Conservation (phyloP, 2,113 vertebrate species). For the Fregetta grallaria region DNA sequence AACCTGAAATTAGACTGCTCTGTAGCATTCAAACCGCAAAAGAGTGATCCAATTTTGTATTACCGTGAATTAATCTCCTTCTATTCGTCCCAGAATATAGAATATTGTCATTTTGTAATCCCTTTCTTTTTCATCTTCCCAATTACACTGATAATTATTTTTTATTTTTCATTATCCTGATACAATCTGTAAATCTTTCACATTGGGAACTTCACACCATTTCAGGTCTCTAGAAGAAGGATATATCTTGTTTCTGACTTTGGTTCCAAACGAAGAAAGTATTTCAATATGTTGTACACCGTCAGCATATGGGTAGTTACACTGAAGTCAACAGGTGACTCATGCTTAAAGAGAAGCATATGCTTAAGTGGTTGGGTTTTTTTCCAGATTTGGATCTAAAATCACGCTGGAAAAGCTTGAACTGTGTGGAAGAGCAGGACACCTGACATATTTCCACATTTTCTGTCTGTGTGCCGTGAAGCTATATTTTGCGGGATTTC, state of each 20-base stretch:
- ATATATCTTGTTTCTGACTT: background rate
- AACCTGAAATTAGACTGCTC: background rate
- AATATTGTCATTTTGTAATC: background rate
- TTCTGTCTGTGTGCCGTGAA: background rate
- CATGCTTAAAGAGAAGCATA: background rate
- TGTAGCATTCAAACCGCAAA: background rate
- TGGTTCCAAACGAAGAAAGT: background rate
- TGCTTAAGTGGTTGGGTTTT: background rate
- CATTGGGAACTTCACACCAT: background rate
- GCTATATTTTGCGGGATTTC: background rate
- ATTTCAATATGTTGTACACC: background rate
- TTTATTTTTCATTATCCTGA: background rate
- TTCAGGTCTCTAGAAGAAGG: background rate
- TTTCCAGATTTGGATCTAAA: background rate
- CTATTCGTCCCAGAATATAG: background rate
- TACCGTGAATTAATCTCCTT: background rate
- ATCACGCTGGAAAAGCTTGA: background rate
- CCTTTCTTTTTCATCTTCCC: background rate
- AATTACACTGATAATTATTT: background rate
- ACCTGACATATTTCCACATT: background rate
- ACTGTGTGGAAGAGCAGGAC: background rate
- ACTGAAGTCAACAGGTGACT: constrained; percentile 41
- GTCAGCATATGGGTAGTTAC: background rate
- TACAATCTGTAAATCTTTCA: background rate
- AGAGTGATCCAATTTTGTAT: background rate